Conservation (phyloP, 37 sponge, comb jelly and placozoan genomes). For the Hexactinellida sp. region DNA sequence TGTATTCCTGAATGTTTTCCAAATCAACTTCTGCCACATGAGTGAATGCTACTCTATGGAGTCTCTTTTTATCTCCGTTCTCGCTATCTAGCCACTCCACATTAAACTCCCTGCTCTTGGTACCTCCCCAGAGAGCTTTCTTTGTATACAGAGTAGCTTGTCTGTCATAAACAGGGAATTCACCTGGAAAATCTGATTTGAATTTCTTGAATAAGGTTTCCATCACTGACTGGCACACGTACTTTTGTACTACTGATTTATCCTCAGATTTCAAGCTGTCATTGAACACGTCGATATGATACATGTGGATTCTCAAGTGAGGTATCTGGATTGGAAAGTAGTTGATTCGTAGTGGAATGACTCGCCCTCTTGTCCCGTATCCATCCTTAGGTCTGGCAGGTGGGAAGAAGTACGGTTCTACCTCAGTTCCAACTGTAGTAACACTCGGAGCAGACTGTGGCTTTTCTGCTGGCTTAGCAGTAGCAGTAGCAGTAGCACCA, state of each 20-base stretch:
- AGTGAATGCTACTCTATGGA: neutral
- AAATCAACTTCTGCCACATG: neutral
- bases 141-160: neutral
- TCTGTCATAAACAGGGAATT: neutral
- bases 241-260: neutral
- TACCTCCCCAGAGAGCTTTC: neutral
- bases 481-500: neutral
- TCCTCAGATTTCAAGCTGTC: neutral
- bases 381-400: neutral
- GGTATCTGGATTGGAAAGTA: neutral
- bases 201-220: neutral
- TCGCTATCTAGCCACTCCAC: constrained; percentile 1
- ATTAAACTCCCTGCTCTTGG: neutral
- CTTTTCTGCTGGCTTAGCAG: neutral
- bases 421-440: neutral
- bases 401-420: neutral
- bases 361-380: neutral
- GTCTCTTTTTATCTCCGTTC: neutral
- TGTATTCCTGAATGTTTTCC: neutral
- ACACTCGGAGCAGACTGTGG: neutral
- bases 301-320: neutral
- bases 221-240: neutral
- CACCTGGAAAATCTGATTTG: neutral
- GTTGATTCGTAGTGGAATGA: neutral
- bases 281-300: constrained; percentile 1